These are phyloP conservation scores for Pipistrellus pipistrellus DNA, from an alignment of 2,797 vertebrate genomes.

Conservation along the genomic window DNA sequence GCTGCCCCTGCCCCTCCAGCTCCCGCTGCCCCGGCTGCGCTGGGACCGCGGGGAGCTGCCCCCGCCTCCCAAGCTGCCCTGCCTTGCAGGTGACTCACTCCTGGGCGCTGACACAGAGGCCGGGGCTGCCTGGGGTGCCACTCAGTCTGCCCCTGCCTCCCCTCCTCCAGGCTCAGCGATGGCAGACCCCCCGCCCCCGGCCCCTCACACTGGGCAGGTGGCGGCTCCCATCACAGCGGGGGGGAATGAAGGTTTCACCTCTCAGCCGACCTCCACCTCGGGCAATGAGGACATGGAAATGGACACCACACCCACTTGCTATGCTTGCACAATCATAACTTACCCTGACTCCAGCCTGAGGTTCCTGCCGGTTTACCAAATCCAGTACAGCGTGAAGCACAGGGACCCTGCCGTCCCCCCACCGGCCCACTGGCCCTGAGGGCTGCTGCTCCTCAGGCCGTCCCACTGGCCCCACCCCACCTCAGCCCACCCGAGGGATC, in stretches of 20 bases:
- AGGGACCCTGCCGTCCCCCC: too few species aligned
- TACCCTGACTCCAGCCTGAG: too few species aligned
- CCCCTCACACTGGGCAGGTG: accelerated
- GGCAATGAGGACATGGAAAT: constrained; percentile 77
- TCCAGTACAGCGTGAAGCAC: too few species aligned
- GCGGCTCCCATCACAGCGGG: constrained; percentile 24
- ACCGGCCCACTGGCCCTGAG: too few species aligned
- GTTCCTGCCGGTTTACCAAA: too few species aligned
- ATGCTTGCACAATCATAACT: neutral
- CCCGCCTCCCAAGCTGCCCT: constrained; percentile 91
- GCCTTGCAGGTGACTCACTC: constrained; percentile 85
- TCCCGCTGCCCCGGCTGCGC: too few species aligned
- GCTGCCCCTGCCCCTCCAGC: too few species aligned
- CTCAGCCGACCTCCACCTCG: constrained; percentile 85
- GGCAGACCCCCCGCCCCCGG: constrained; percentile 10
- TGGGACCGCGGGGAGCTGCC: constrained; percentile 82
- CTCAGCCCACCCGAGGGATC: constrained; percentile 83
- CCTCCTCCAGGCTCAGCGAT: neutral
- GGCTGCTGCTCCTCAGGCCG: too few species aligned
- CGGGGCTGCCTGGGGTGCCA: neutral
- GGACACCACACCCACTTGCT: neutral
- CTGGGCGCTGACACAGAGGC: constrained; percentile 81
- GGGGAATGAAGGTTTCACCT: constrained; percentile 69
- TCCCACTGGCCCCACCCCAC: too few species aligned
- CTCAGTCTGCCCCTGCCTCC: constrained; percentile 54